Evolutionary conservation across 2,797 vertebrate species (phyloP), one percentile per base, ranked within the genome.

Genomic region (Thamnophis elegans): DNA sequence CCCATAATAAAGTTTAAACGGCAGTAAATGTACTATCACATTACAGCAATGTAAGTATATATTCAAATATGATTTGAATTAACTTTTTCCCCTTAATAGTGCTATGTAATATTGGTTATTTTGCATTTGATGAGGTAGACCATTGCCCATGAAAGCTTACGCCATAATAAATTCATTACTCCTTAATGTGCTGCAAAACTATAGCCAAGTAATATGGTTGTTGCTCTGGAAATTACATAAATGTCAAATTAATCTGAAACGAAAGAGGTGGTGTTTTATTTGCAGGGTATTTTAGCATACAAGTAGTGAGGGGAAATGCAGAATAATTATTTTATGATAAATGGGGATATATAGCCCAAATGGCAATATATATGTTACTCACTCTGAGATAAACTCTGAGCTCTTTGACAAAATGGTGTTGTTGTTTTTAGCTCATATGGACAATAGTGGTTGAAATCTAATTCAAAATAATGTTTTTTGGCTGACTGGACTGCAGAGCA

Each of bases 301-400:
- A 56, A 90, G 56, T 78, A n/a, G 1, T 1, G 0, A 26, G 32
- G n/a, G 36, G 5, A 89, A 32, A 8, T 28, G 1, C 10, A 60
- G 5, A 42, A 88, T 12, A 88, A 82, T n/a, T 28, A 6, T 32
- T 47, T 91, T 5, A 53, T 65, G 22, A 51, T 13, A 11, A 5
- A 58, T 1, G 25, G 55, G 18, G 32, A 56, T 90, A 56, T 90
- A 60, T 22, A 59, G 10, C 5, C 25, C 6, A 56, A 32, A 54
- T 25, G 78, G 5, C 0, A 47, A 85, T 92, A 78, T 0, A 54
- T 0, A 54, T 89, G 62, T 5, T 85, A 86, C 65, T 73, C 91
- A 14, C 36, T 51, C 47, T 51, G 6, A 0, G 0, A 0, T 68
- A 92, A 4, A 6, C 28, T 47, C 36, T 36, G 47, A 59, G 0